Conservation (phyloP, 1,140 invertebrate species). For the Spodoptera litura region DNA sequence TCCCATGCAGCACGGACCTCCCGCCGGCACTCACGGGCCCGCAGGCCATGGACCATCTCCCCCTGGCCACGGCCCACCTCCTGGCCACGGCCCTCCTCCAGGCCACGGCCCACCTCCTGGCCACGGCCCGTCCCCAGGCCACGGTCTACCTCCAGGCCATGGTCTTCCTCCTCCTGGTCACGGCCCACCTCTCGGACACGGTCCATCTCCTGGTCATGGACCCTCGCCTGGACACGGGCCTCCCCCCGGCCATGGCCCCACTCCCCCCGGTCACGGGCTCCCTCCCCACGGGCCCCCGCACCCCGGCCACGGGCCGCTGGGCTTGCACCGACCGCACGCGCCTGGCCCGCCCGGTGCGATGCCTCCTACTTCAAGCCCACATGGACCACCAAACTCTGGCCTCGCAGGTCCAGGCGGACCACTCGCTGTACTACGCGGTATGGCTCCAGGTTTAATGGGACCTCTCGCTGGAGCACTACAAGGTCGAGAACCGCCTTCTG, state of each 20-base stretch:
- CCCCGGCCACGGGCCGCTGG: conserved; percentile 51
- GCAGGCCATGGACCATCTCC: conserved; percentile 21
- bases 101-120: conserved; percentile 1
- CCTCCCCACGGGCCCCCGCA: conserved; percentile 40
- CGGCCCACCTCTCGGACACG: conserved; percentile 10
- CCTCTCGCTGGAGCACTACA: conserved; percentile 19
- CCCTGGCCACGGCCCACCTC: conserved; percentile 4
- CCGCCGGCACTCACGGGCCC: conserved; percentile 14
- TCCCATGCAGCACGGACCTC: neutral
- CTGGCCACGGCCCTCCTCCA: conserved; percentile 10
- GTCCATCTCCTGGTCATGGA: neutral
- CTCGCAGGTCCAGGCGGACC: conserved; percentile 36
- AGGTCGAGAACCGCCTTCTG: conserved; percentile 32
- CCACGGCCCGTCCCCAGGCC: conserved; percentile 8
- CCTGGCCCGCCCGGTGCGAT: conserved; percentile 36
- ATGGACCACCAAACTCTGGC: conserved; percentile 32
- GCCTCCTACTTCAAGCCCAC: conserved; percentile 41
- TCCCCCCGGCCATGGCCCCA: neutral
- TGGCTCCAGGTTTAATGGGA: conserved; percentile 42
- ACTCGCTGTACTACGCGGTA: conserved; percentile 31
- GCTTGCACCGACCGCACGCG: conserved; percentile 48
- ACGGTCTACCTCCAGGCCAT: neutral
- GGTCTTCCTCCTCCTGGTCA: neutral
- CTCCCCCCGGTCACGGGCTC: conserved; percentile 8
- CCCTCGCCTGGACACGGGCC: conserved; percentile 4